Evolutionary conservation across 2,113 vertebrate genomes (phyloP), one percentile per base, ranked within the genome.

Genomic region (Anolis sagrei): DNA sequence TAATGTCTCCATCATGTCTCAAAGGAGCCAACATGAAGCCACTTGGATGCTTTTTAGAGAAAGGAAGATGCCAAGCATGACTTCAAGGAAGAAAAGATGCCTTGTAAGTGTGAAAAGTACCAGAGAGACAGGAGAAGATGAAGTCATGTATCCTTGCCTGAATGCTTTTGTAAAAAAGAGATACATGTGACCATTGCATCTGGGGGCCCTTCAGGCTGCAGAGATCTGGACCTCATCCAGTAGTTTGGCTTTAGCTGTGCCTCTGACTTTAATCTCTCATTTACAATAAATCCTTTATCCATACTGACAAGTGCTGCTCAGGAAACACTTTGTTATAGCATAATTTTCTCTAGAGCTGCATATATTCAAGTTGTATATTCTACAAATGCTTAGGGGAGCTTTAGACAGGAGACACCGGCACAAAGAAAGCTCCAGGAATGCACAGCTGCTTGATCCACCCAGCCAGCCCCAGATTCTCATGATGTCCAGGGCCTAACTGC

Each of bases 371-470:
- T 77, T 49, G 86, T 88, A 93, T 92, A 86, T 83, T 87, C 87
- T 54, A 36, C 54, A 86, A 93, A 87, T 9, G 92, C 62, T 86
- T 88, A 91, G 27, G 34, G 83, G 91, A 90, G 89, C 79, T 92
- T 0, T 1, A 85, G 84, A 68, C 79, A 58, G 81, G 79, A 90
- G 85, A 82, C 39, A 89, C 64, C n/a, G 85, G 91, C 87, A 93
- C 82, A 93, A 88, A 5, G 87, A 92, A 83, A 70, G 68, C 69
- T 90, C 91, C 69, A 27, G 92, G 94, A 94, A 95, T 94, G 93
- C 93, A 92, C 93, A 94, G 93, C 93, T 95, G 94, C 89, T 79
- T 69, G 62, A 85, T 25, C 62, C 91, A 92, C 86, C n/a, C 87
- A 88, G 82, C 89, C 91, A 88, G 49, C 70, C 82, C 49, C 76